Percentiles rank a stretch among this genome's conserved stretches.
These are phyloP conservation scores for Drymodes brunneopygia DNA, from an alignment of 2,113 vertebrate genomes.

Conservation along the genomic window DNA sequence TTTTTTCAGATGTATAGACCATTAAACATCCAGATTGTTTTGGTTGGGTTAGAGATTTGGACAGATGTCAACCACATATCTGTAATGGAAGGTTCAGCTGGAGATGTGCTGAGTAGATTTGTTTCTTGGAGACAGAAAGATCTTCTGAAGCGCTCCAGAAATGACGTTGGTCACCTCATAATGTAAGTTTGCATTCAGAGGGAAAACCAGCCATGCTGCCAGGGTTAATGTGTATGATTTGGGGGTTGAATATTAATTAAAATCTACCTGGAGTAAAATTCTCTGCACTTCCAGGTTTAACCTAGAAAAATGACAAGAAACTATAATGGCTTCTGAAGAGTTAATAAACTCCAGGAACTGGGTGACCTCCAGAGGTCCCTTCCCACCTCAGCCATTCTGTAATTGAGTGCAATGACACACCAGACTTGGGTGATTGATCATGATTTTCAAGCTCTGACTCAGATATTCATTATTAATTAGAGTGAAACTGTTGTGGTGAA, in stretches of 20 bases:
- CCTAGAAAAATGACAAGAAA: not conserved
- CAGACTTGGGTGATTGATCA: not conserved
- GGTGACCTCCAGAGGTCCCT: not conserved
- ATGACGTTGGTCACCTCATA: conserved; percentile 80
- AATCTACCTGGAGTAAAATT: not conserved
- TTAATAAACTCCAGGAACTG: not conserved
- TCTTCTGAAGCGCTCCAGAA: conserved; percentile 57
- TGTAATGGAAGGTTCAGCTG: conserved; percentile 60
- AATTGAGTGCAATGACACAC: not conserved
- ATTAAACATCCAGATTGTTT: conserved; percentile 82
- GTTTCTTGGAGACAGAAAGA: conserved; percentile 73
- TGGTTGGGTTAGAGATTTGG: conserved; percentile 82
- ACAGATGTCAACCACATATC: conserved; percentile 71
- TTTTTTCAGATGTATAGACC: conserved; percentile 75
- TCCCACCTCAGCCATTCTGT: not conserved
- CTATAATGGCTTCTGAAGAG: not conserved
- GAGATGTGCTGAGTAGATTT: conserved; percentile 74
- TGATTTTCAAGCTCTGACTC: not conserved
- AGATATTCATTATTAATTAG: not conserved
- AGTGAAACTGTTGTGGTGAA: not conserved
- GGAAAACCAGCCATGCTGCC: not conserved
- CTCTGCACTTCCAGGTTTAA: not conserved
- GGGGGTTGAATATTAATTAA: not conserved
- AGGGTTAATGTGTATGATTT: not conserved
- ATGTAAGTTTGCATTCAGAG: conserved; percentile 69